Conservation (phyloP, 2,888 invertebrate genomes). For the Branchellion lobata region DNA sequence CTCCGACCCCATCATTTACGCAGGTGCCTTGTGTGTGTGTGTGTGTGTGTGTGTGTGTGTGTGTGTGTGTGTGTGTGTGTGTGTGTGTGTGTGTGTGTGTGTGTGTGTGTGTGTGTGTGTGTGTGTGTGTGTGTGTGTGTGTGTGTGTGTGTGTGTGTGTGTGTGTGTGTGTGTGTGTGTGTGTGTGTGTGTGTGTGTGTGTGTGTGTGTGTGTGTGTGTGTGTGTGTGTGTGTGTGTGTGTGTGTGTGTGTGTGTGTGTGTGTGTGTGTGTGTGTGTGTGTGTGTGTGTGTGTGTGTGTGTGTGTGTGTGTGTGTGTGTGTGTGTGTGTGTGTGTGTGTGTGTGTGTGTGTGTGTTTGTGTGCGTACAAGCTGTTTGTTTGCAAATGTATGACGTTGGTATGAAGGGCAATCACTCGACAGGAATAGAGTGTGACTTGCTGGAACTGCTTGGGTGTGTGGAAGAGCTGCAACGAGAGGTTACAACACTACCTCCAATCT, state of each 20-base stretch:
- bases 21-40: not conserved
- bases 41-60: slow-evolving; percentile 40
- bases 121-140: slow-evolving; percentile 23
- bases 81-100: slow-evolving; percentile 23
- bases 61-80: slow-evolving; percentile 22
- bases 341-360: too few species aligned
- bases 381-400: too few species aligned
- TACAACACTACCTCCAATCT: too few species aligned
- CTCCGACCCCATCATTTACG: not conserved
- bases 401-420: too few species aligned
- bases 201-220: slow-evolving; percentile 46
- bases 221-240: slow-evolving; percentile 47
- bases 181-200: slow-evolving; percentile 46
- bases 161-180: slow-evolving; percentile 46
- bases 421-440: not conserved
- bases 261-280: slow-evolving; percentile 47
- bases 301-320: slow-evolving; percentile 45
- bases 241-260: slow-evolving; percentile 47
- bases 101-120: slow-evolving; percentile 23
- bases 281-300: slow-evolving; percentile 44
- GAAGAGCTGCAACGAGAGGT: not conserved
- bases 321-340: too few species aligned
- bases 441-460: not conserved
- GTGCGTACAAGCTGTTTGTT: too few species aligned
- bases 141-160: slow-evolving; percentile 44